Percentiles rank a stretch among this genome's conserved stretches.
These are phyloP conservation scores for Grammatotria lemairii DNA, from an alignment of 2,113 vertebrate species.

Conservation along the genomic window DNA sequence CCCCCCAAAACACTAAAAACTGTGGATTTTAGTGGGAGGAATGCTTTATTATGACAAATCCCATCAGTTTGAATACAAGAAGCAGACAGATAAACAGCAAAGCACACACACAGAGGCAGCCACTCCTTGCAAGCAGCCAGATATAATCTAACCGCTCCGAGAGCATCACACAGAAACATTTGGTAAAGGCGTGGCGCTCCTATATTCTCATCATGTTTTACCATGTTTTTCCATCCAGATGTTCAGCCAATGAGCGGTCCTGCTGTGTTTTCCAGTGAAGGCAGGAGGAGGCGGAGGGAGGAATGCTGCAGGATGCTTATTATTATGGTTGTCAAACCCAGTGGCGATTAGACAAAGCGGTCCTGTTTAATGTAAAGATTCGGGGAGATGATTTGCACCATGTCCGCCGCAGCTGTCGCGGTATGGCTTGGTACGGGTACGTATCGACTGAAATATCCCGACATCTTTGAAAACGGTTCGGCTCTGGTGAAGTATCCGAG, in stretches of 20 bases:
- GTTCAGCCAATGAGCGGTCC: slow-evolving; percentile 60
- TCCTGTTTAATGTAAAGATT: slow-evolving; percentile 28
- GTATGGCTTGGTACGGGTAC: slow-evolving; percentile 66
- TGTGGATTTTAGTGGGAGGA: not conserved
- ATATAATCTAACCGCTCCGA: not conserved
- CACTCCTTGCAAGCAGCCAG: not conserved
- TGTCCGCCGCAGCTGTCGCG: slow-evolving; percentile 52
- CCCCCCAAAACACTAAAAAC: not conserved
- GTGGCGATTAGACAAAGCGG: slow-evolving; percentile 8
- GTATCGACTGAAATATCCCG: slow-evolving; percentile 29
- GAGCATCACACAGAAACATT: not conserved
- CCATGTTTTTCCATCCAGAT: slow-evolving; percentile 74
- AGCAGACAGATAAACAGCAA: not conserved
- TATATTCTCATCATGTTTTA: not conserved
- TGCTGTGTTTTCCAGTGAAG: slow-evolving; percentile 32
- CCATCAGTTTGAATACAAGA: not conserved
- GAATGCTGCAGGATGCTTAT: slow-evolving; percentile 62
- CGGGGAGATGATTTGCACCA: slow-evolving; percentile 23
- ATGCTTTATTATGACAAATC: not conserved
- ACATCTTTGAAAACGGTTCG: not conserved
- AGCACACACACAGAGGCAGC: not conserved
- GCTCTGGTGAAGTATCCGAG: not conserved
- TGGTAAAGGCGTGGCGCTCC: not conserved
- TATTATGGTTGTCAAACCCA: slow-evolving; percentile 58
- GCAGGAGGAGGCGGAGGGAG: slow-evolving; percentile 58